Evolutionary conservation across 37 sponge, comb jelly and placozoan species (phyloP), one percentile per base, ranked within the genome.

Genomic region (Axinella damicornis): DNA sequence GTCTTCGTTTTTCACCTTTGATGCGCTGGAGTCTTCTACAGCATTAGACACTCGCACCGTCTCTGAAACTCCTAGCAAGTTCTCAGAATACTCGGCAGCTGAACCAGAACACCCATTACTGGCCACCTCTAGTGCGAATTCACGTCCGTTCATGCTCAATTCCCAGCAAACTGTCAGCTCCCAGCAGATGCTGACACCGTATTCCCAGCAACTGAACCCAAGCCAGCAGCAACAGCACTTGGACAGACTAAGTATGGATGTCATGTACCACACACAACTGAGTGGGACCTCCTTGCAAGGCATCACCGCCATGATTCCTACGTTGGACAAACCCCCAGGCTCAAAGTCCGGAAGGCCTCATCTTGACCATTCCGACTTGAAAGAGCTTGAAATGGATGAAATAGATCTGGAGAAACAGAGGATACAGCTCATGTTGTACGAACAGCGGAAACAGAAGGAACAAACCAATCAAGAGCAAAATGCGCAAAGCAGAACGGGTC

Each of bases 221-320:
- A 62, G 67, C 53, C 84, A 83, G 36, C 58, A 66, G 18, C 57
- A 57, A 24, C 71, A 82, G 32, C 58, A 66, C 2, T 34, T 70
- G 70, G 85, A 85, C 66, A 85, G 66, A 35, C 85, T 84, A 27
- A 90, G 91, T 77, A 90, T 85, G 86, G 85, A 90, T 53, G 91
- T 90, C 34, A 58, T 69, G 75, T 67, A 61, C 60, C 76, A 82
- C 70, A 78, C 85, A 0, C 85, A 73, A 40, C 56, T 60, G 39
- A 83, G 74, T 58, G 71, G 53, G 25, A 64, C 81, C 24, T 65
- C 76, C 30, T 54, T 59, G 18, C 69, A 38, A 0, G 73, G 74
- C 15, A 65, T 63, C 54, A 66, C 68, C 18, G 33, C 80, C 1
- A 20, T 79, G 27, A 66, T 79, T 18, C 76, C 76, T 2, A 75